phyloP scores from a whole-genome alignment of 1,140 invertebrate genomes.

The Brachionus rubens region DNA sequence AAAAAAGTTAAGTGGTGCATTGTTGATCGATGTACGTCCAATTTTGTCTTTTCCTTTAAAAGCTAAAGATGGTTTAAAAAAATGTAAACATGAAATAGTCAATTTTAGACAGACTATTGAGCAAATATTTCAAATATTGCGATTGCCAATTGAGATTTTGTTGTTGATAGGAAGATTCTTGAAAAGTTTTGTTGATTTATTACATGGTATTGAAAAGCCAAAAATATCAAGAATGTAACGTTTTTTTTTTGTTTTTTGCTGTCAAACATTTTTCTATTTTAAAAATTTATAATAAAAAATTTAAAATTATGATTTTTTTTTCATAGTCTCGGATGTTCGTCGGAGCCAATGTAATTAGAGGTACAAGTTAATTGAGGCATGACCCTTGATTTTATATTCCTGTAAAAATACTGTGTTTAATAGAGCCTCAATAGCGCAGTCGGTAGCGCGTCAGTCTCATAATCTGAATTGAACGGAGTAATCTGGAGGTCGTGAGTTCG shows the following conservation, averaged over 20 bases:
- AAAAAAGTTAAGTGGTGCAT: too few species aligned
- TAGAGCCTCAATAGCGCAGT: too few species aligned
- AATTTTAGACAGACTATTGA: slow-evolving; percentile 18
- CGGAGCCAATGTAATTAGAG: too few species aligned
- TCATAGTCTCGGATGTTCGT: too few species aligned
- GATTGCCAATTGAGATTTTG: slow-evolving; percentile 10
- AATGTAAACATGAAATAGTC: neutral
- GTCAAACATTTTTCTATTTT: too few species aligned
- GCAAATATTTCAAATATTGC: neutral
- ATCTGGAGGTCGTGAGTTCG: too few species aligned
- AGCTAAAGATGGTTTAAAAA: neutral
- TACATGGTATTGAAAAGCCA: neutral
- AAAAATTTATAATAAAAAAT: neutral
- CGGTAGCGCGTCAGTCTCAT: too few species aligned
- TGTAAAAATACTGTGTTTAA: too few species aligned
- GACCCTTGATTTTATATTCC: too few species aligned
- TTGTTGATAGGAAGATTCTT: neutral
- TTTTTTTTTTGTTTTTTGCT: neutral
- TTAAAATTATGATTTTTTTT: neutral
- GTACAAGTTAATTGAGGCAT: too few species aligned
- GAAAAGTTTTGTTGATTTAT: neutral
- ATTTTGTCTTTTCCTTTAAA: neutral
- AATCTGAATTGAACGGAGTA: too few species aligned
- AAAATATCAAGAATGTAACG: neutral
- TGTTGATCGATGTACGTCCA: neutral